A percentile compares a stretch with the other conserved stretches of the same genome.
phyloP scores from a whole-genome alignment of 2,797 vertebrate species.

The Pseudochromis fuscus region DNA sequence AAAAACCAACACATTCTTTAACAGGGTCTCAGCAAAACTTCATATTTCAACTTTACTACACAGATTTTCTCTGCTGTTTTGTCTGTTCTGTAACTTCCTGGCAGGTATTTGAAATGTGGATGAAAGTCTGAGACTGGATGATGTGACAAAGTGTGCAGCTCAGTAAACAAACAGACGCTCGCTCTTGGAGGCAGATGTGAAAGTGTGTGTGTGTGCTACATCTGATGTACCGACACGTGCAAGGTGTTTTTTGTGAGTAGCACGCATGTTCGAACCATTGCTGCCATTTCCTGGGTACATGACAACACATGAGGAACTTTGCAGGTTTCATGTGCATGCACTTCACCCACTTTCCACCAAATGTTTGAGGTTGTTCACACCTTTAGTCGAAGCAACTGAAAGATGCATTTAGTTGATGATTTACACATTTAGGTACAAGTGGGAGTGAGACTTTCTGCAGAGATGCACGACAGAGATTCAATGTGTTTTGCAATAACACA shows the following conservation, averaged over 20 bases:
- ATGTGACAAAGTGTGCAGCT: not conserved
- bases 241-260: no score
- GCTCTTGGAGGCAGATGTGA: not conserved
- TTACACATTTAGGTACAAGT: not conserved
- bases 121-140: not conserved
- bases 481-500: slow-evolving; percentile 3
- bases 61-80: not conserved
- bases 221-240: not conserved
- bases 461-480: not conserved
- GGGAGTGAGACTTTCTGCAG: not conserved
- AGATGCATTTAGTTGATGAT: not conserved
- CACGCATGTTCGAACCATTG: not conserved
- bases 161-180: not conserved
- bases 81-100: not conserved
- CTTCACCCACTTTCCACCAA: not conserved
- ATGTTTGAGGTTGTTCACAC: not conserved
- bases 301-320: rapidly evolving
- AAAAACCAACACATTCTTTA: not conserved
- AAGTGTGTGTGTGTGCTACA: not conserved
- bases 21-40: no score
- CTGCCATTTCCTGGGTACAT: not conserved
- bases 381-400: not conserved
- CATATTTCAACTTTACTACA: not conserved
- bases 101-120: not conserved
- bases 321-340: not conserved